phyloP scores from a whole-genome alignment of 2,797 vertebrate genomes.

The Trichosurus vulpecula region DNA sequence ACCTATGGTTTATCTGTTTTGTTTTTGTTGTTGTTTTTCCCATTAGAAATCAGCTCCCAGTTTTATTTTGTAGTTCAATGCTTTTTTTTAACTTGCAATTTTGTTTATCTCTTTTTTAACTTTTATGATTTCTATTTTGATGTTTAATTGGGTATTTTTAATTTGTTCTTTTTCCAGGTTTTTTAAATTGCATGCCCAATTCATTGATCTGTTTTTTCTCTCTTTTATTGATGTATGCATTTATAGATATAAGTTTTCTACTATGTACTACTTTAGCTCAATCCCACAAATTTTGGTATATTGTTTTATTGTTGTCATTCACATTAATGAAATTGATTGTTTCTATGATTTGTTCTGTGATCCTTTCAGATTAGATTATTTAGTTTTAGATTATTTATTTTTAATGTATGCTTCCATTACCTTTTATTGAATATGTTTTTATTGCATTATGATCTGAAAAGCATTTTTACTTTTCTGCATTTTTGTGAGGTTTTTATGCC shows the following conservation, averaged over 20 bases:
- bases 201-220: neutral
- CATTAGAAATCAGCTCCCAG: neutral
- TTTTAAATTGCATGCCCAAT: neutral
- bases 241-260: neutral
- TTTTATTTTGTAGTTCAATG: no score
- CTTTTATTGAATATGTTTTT: no score
- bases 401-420: neutral
- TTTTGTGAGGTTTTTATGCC: neutral
- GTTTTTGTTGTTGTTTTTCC: neutral
- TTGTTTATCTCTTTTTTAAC: neutral
- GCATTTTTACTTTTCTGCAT: neutral
- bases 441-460: no score
- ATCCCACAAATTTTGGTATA: neutral
- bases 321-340: neutral
- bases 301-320: neutral
- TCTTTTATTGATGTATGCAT: neutral
- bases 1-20: neutral
- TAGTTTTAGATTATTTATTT: neutral
- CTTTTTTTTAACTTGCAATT: no score
- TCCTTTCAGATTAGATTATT: neutral
- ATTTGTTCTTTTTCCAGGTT: neutral
- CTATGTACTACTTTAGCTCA: neutral
- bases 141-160: neutral
- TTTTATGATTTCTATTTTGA: neutral
- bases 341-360: neutral